A percentile compares a stretch with the other conserved stretches of the same genome.
These are phyloP conservation scores for Rhimphoctona megacephalus DNA, from an alignment of 2,888 invertebrate genomes.

Conservation along the genomic window DNA sequence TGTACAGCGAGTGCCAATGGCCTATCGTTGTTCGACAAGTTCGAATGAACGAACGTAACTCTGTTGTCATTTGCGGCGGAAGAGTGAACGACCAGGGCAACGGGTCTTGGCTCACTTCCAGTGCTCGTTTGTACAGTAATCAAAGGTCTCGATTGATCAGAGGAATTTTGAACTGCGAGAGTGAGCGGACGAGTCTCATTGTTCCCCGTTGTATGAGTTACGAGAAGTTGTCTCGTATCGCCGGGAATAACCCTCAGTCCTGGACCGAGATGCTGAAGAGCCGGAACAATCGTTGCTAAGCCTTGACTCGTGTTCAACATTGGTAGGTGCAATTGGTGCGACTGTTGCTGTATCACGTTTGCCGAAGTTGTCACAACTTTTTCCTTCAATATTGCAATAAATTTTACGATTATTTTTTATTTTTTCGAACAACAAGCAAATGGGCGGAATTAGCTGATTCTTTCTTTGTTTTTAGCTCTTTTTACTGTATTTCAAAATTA, in stretches of 20 bases:
- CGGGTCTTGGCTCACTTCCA: slow-evolving; percentile 82
- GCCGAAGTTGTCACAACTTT: slow-evolving; percentile 79
- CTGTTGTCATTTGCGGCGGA: slow-evolving; percentile 83
- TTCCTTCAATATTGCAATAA: slow-evolving; percentile 72
- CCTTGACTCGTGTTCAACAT: slow-evolving; percentile 83
- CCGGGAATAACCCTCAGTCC: slow-evolving; percentile 82
- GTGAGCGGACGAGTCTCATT: slow-evolving; percentile 81
- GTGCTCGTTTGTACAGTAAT: slow-evolving; percentile 82
- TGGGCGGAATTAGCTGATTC: background rate
- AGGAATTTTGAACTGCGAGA: slow-evolving; percentile 79
- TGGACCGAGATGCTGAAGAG: slow-evolving; percentile 82
- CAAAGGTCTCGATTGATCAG: slow-evolving; percentile 79
- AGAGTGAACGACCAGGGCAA: slow-evolving; percentile 83
- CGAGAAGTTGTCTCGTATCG: slow-evolving; percentile 82
- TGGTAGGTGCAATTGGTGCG: slow-evolving; percentile 82
- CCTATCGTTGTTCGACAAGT: slow-evolving; percentile 82
- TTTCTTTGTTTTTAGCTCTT: background rate
- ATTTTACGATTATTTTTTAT: background rate
- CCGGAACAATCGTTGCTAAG: slow-evolving; percentile 82
- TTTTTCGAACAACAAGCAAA: background rate
- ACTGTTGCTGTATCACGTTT: slow-evolving; percentile 76
- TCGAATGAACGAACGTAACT: slow-evolving; percentile 83
- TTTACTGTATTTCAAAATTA: background rate
- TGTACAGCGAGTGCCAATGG: slow-evolving; percentile 84
- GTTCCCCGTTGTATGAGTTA: slow-evolving; percentile 80